Percentiles rank a stretch among this genome's conserved stretches.
phyloP scores from a whole-genome alignment of 2,113 vertebrate genomes.

The Elanoides forficatus region DNA sequence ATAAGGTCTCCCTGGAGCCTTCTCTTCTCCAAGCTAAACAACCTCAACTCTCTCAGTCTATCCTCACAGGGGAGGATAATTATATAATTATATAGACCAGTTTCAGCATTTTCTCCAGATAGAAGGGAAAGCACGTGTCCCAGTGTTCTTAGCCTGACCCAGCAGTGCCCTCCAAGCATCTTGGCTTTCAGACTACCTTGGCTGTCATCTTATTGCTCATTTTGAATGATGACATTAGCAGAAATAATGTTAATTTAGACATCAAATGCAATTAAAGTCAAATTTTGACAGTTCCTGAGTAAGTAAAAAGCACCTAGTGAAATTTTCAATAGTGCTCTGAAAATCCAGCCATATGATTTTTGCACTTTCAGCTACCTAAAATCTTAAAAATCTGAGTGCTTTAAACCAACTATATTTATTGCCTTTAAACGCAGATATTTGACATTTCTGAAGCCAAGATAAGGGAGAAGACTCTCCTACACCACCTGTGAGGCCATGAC shows the following conservation, averaged over 20 bases:
- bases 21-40: too few species aligned
- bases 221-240: not conserved
- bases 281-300: not conserved
- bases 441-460: not conserved
- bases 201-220: not conserved
- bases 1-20: too few species aligned
- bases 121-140: accelerated
- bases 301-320: not conserved
- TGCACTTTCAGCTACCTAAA: not conserved
- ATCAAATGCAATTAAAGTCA: not conserved
- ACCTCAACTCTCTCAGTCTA: too few species aligned
- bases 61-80: too few species aligned
- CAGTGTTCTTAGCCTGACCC: not conserved
- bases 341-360: not conserved
- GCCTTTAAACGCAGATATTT: not conserved
- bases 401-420: not conserved
- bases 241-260: not conserved
- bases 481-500: not conserved
- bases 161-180: not conserved
- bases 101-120: not conserved
- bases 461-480: not conserved
- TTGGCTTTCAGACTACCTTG: not conserved
- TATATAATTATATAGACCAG: not conserved
- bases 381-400: not conserved
- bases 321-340: not conserved